Evolutionary conservation across 2,888 invertebrate species (phyloP).

Genomic region (Phlogophora meticulosa): DNA sequence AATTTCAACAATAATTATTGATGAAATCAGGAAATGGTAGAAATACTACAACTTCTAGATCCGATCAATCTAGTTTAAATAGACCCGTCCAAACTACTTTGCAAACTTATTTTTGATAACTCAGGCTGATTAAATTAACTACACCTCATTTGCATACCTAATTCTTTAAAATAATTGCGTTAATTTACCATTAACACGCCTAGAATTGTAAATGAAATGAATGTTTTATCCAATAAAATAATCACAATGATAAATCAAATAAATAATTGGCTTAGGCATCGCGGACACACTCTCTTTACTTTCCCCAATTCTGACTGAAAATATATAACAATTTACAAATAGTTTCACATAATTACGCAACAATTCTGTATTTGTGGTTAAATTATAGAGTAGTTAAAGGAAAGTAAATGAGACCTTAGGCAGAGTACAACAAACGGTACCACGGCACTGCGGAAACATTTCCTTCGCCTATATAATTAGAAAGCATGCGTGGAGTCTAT

Average conservation of each 20-base stretch:
- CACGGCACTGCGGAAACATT: constrained; percentile 56
- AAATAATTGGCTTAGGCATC: neutral
- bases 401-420: constrained; percentile 62
- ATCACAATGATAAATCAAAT: neutral
- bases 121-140: neutral
- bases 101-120: neutral
- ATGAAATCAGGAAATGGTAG: neutral
- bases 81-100: neutral
- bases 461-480: constrained; percentile 64
- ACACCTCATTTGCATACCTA: constrained; percentile 20
- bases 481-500: constrained; percentile 59
- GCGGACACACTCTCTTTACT: constrained; percentile 6
- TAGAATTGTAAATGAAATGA: neutral
- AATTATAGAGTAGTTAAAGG: constrained; percentile 56
- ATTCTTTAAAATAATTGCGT: constrained; percentile 8
- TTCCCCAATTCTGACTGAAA: constrained; percentile 21
- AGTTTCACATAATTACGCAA: constrained; percentile 35
- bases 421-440: constrained; percentile 37
- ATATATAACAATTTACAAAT: constrained; percentile 37
- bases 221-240: neutral
- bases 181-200: constrained; percentile 4
- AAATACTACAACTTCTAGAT: neutral
- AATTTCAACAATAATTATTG: neutral
- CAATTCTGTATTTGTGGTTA: constrained; percentile 37
- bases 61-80: neutral